Evolutionary conservation across 2,797 vertebrate genomes (phyloP).

Genomic region (Tragopan temminckii): DNA sequence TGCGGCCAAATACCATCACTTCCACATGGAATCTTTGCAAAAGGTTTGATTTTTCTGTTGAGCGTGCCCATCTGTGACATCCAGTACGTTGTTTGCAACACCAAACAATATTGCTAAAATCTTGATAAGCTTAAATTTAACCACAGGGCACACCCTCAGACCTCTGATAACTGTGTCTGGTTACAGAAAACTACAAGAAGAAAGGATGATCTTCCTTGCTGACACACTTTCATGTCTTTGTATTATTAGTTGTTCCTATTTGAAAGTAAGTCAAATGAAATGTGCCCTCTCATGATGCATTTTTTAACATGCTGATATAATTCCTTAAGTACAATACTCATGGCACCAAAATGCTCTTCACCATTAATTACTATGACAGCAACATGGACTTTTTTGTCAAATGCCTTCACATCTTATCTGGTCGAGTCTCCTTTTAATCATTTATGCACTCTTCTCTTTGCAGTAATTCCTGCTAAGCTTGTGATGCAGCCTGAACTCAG

Average conservation of each 20-base stretch:
- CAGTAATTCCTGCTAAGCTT: conserved; percentile 48
- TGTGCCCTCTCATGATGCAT: conserved; percentile 58
- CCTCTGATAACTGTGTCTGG: conserved; percentile 18
- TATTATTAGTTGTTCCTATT: conserved; percentile 42
- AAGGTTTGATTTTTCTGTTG: neutral
- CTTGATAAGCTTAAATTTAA: conserved; percentile 30
- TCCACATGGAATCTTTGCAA: neutral
- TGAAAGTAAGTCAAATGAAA: conserved; percentile 50
- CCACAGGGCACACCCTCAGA: neutral
- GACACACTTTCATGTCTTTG: conserved; percentile 19
- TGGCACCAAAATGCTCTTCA: conserved; percentile 60
- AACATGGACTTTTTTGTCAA: conserved; percentile 17
- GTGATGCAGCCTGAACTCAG: conserved; percentile 37
- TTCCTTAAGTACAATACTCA: conserved; percentile 65
- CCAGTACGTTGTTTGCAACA: neutral
- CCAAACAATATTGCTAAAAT: neutral
- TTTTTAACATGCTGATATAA: conserved; percentile 71
- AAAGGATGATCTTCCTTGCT: conserved; percentile 37
- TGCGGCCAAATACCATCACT: neutral
- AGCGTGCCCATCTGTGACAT: neutral
- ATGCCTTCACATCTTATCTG: conserved; percentile 24
- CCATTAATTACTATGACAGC: conserved; percentile 65
- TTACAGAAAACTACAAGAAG: neutral
- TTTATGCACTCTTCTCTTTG: neutral
- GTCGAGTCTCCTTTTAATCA: conserved; percentile 59